phyloP scores from a whole-genome alignment of 1,140 invertebrate species.

The Apis laboriosa region DNA sequence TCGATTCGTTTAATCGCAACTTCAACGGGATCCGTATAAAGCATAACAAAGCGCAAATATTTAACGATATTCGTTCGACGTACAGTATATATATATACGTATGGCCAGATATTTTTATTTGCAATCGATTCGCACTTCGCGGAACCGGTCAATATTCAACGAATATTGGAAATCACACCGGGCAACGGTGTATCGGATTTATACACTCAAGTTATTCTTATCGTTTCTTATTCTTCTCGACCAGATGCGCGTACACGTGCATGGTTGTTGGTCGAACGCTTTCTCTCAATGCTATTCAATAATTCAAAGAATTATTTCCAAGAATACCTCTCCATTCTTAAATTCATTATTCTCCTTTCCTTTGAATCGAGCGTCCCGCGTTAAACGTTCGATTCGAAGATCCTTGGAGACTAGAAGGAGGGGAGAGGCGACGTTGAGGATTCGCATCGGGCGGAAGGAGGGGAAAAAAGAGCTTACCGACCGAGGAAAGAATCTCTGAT shows the following conservation, averaged over 20 bases:
- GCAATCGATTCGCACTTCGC: conserved; percentile 35
- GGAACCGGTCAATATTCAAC: conserved; percentile 11
- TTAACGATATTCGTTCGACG: conserved; percentile 17
- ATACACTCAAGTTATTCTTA: background rate
- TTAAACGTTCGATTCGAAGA: no score
- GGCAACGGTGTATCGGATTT: background rate
- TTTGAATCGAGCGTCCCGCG: no score
- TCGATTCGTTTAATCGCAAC: conserved; percentile 19
- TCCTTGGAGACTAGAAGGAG: no score
- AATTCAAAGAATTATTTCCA: no score
- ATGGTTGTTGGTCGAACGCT: no score
- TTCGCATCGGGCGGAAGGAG: background rate
- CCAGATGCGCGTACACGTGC: background rate
- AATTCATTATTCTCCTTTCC: no score
- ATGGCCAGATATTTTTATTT: conserved; percentile 4
- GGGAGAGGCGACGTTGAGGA: background rate
- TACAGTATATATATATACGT: background rate
- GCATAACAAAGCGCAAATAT: conserved; percentile 44
- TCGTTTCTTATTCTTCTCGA: background rate
- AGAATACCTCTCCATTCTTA: no score
- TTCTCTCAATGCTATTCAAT: no score
- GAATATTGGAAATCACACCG: conserved; percentile 10
- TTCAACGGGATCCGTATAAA: background rate
- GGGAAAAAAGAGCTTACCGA: background rate
- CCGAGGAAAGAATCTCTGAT: background rate